Conservation (phyloP, 2,888 invertebrate genomes). For the Schrankia costaestrigalis region DNA sequence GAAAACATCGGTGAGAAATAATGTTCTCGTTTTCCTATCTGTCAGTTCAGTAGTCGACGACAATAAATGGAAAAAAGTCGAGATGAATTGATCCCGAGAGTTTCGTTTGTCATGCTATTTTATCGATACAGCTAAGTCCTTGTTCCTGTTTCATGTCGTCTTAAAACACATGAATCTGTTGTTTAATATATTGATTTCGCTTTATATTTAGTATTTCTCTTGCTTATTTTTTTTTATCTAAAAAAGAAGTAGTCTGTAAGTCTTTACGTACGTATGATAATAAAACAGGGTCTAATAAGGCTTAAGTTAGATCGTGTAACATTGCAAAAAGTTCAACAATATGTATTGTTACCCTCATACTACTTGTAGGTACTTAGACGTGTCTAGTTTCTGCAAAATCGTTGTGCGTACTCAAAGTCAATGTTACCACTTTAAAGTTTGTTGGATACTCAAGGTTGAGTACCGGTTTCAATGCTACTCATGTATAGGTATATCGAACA, state of each 20-base stretch:
- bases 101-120: conserved; percentile 44
- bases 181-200: too few relatives aligned
- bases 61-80: conserved; percentile 48
- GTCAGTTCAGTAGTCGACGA: conserved; percentile 27
- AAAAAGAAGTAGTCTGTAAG: too few relatives aligned
- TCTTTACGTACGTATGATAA: too few relatives aligned
- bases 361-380: background rate
- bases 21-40: conserved; percentile 46
- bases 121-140: conserved; percentile 35
- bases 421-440: conserved; percentile 25
- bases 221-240: too few relatives aligned
- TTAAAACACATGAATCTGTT: too few relatives aligned
- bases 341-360: too few relatives aligned
- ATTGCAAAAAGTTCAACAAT: too few relatives aligned
- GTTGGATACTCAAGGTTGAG: conserved; percentile 25
- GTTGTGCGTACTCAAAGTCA: conserved; percentile 15
- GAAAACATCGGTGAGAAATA: too few relatives aligned
- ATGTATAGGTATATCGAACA: conserved; percentile 10
- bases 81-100: conserved; percentile 50
- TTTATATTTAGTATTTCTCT: too few relatives aligned
- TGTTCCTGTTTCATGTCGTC: conserved; percentile 38
- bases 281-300: too few relatives aligned
- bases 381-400: conserved; percentile 1
- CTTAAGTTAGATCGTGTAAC: too few relatives aligned
- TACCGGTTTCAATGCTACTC: conserved; percentile 22